Base-by-base conservation (phyloP, 2,113 vertebrate species). In the Petroica traversi region DNA sequence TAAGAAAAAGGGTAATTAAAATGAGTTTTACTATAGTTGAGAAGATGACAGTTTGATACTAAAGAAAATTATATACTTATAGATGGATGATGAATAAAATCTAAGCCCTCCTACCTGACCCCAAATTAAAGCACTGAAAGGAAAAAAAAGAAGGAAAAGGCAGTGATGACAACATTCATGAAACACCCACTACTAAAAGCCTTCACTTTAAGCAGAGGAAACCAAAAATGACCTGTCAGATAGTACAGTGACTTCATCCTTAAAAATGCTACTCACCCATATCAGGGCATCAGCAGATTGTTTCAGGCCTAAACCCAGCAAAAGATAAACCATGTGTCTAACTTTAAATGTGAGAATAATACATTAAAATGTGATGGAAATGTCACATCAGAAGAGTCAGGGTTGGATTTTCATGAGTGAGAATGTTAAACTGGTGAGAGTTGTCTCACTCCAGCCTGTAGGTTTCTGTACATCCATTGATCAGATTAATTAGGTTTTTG, bases 1-100 rank as follows among this genome's bases (percentile, higher is more conserved):
- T 96, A 95, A 95, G 95, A 96, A 96, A 97, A 97, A 92, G 95
- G 91, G 75, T 97, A 97, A 97, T 97, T 97, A 97, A 97, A 97
- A 96, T 92, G 90, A 88, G 92, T 96, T 97, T 97, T 95, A 97
- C 74, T 96, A 58, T 74, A 96, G 91, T 85, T 81, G 88, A 94
- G 94, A 95, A 95, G 80, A 91, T 85, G 93, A 95, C 96, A 90
- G 95, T 93, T 96, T 95, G 92, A 96, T 95, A 95, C 91, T 88
- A 95, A 96, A 96, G 91, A 95, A 96, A 97, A 96, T 93, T 52
- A 92, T 95, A 81, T 91, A 95, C 83, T 95, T 93, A 95, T 2
- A 91, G 57, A 88, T 67, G 88, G 88, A 91, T 82, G 93, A 88
- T 83, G 85, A 81, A 85, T 93, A 94, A 93, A 96, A 93, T 67